These are phyloP conservation scores for Mnemiopsis leidyi DNA, from an alignment of 37 sponge, comb jelly and placozoan genomes.

Conservation along the genomic window DNA sequence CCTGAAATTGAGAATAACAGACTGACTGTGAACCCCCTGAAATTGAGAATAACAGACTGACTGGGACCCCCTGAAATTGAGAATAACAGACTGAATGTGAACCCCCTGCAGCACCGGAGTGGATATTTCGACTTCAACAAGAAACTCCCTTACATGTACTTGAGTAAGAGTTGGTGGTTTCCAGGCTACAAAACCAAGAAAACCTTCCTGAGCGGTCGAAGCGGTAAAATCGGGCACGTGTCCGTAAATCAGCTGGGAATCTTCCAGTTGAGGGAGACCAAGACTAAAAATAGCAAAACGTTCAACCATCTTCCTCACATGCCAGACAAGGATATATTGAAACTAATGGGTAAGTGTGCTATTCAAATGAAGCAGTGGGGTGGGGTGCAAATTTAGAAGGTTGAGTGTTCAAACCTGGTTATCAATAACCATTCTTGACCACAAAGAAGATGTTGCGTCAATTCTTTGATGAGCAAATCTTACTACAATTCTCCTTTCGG, in stretches of 20 bases:
- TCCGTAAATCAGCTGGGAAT: conserved; percentile 54
- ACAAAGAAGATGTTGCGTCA: no score
- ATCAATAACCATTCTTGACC: no score
- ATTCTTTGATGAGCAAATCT: no score
- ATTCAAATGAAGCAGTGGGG: not conserved
- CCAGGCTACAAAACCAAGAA: conserved; percentile 24
- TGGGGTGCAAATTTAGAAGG: no score
- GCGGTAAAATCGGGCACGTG: conserved; percentile 60
- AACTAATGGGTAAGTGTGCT: conserved; percentile 45
- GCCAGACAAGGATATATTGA: conserved; percentile 3
- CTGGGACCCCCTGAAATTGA: no score
- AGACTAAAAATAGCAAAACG: conserved; percentile 22
- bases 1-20: no score
- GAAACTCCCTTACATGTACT: conserved; percentile 58
- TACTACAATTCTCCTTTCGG: no score
- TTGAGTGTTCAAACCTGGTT: no score
- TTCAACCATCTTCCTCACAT: conserved; percentile 56
- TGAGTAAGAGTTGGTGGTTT: conserved; percentile 61
- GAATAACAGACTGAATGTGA: no score
- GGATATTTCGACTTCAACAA: conserved; percentile 52
- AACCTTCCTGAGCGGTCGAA: conserved; percentile 30
- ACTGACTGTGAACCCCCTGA: no score
- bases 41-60: no score
- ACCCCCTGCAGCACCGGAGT: conserved; percentile 34
- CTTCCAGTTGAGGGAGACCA: conserved; percentile 60